Evolutionary conservation across 2,113 vertebrate genomes (phyloP).

Genomic region (Neolamprologus sp.): DNA sequence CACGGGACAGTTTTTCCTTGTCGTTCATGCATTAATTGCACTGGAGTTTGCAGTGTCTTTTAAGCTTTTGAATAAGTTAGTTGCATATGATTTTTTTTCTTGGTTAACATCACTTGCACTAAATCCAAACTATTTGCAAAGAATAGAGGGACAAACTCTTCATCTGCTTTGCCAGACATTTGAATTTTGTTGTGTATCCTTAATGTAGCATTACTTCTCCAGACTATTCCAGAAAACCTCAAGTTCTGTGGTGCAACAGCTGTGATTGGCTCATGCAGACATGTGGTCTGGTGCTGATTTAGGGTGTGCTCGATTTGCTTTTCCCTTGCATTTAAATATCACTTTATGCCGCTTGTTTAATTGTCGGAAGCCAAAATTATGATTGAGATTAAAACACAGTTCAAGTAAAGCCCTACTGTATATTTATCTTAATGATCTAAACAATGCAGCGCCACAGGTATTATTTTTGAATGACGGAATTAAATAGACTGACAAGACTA

Average conservation of each 20-base stretch:
- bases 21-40: background rate
- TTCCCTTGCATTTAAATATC: background rate
- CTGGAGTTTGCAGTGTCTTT: background rate
- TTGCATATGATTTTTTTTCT: background rate
- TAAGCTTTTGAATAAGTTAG: background rate
- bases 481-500: background rate
- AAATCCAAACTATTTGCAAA: background rate
- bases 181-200: background rate
- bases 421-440: background rate
- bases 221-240: background rate
- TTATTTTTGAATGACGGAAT: background rate
- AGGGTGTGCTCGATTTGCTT: background rate
- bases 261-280: background rate
- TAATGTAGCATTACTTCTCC: background rate
- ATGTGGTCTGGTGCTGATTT: background rate
- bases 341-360: rapidly evolving
- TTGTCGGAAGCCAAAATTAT: background rate
- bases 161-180: background rate
- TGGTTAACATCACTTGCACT: background rate
- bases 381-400: background rate
- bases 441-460: background rate
- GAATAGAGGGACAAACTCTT: background rate
- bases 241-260: background rate
- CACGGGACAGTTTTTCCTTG: background rate
- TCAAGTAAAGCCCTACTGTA: background rate